Percentiles rank a stretch among this genome's conserved stretches.
phyloP scores from a whole-genome alignment of 2,797 vertebrate genomes.

The Cossypha caffra region DNA sequence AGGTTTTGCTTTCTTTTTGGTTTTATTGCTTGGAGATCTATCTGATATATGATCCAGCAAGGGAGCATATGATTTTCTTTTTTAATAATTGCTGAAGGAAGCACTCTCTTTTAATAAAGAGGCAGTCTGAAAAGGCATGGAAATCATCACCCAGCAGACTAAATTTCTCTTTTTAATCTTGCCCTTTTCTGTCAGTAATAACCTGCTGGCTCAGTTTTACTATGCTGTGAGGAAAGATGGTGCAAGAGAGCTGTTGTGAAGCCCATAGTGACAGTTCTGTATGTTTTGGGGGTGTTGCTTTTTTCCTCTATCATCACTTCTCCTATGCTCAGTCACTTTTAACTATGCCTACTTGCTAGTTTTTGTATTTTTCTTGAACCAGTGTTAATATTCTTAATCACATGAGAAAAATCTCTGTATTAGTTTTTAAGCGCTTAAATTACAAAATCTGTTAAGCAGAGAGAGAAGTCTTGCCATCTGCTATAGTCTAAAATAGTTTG shows the following conservation, averaged over 20 bases:
- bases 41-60: not conserved
- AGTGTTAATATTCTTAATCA: not conserved
- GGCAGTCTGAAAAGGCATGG: not conserved
- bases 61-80: not conserved
- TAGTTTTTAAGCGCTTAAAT: constrained; percentile 9
- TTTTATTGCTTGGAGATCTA: not conserved
- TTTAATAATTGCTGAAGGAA: not conserved
- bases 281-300: not conserved
- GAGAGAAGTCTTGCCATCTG: constrained; percentile 41
- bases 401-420: not conserved
- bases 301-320: not conserved
- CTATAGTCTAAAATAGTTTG: constrained; percentile 25
- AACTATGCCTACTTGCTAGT: not conserved
- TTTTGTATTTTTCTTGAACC: not conserved
- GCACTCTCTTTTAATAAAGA: not conserved
- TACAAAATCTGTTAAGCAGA: not conserved
- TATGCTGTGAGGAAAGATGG: not conserved
- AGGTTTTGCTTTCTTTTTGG: constrained; percentile 16
- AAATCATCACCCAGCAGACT: not conserved
- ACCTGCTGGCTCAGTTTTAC: constrained; percentile 16
- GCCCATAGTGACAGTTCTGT: not conserved
- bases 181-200: not conserved
- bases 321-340: not conserved
- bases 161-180: not conserved
- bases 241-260: constrained; percentile 34